phyloP scores from a whole-genome alignment of 2,797 vertebrate species.

The Typhlichthys eigenmanni region DNA sequence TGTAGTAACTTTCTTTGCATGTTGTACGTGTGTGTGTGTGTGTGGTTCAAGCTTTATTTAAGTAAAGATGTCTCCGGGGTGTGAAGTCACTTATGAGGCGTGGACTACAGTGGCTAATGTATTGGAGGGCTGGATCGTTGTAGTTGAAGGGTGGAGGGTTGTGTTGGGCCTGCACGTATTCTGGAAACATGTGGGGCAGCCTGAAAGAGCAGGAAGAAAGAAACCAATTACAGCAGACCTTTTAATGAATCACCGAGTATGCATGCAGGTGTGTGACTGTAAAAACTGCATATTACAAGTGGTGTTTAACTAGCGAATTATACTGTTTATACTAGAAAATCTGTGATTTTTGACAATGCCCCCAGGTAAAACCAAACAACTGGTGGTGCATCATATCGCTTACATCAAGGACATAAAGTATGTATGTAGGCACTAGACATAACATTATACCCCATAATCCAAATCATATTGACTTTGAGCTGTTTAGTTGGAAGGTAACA shows the following conservation, averaged over 20 bases:
- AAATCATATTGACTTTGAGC: constrained; percentile 17
- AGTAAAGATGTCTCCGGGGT: constrained; percentile 45
- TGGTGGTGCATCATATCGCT: constrained; percentile 20
- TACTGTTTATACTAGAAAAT: too few species aligned
- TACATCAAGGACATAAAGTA: constrained; percentile 18
- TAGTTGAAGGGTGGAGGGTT: constrained; percentile 75
- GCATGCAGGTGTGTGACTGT: not conserved
- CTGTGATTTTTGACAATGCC: too few species aligned
- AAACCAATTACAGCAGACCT: not conserved
- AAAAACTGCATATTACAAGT: too few species aligned
- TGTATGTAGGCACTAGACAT: constrained; percentile 12
- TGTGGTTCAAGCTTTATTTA: constrained; percentile 3
- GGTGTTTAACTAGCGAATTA: too few species aligned
- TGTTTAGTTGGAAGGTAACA: constrained; percentile 29
- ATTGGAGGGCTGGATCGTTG: constrained; percentile 74
- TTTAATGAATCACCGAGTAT: not conserved
- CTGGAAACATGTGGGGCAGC: constrained; percentile 69
- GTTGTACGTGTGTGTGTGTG: constrained; percentile 6
- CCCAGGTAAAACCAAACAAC: not conserved
- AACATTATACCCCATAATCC: constrained; percentile 43
- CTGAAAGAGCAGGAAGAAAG: constrained; percentile 49
- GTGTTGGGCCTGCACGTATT: constrained; percentile 64
- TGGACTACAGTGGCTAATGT: constrained; percentile 78
- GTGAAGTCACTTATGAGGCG: constrained; percentile 68
- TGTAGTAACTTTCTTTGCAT: constrained; percentile 3